phyloP scores from a whole-genome alignment of 2,888 invertebrate species.

The Rotaria socialis region DNA sequence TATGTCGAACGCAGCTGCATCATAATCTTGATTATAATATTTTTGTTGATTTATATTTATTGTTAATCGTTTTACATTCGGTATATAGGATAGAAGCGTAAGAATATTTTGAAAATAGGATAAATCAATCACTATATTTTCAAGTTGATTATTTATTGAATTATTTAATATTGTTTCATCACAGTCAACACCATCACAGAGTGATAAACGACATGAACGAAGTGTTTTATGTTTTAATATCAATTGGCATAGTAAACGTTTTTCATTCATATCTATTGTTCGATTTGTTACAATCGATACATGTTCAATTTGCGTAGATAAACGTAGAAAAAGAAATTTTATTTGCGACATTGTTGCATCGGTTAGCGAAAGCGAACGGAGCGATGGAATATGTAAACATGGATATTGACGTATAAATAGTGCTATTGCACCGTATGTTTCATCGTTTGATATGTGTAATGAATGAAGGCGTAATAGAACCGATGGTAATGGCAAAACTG shows the following conservation, averaged over 20 bases:
- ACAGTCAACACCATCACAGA: neutral
- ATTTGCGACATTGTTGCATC: neutral
- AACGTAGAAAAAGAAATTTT: constrained; percentile 15
- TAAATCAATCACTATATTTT: neutral
- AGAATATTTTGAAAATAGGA: constrained; percentile 17
- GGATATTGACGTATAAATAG: neutral
- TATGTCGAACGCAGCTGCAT: neutral
- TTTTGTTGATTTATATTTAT: constrained; percentile 1
- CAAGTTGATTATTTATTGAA: neutral
- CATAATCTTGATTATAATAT: constrained; percentile 23
- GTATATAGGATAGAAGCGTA: neutral
- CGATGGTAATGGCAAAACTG: neutral
- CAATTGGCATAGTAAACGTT: neutral
- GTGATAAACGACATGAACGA: neutral
- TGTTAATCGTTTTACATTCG: constrained; percentile 1
- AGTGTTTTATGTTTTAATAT: neutral
- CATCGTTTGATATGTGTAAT: constrained; percentile 18
- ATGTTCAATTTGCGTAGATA: neutral
- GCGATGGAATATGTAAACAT: neutral
- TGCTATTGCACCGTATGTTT: constrained; percentile 10
- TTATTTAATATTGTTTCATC: neutral
- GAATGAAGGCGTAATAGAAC: neutral
- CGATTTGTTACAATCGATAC: neutral
- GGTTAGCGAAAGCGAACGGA: neutral
- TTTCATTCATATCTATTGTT: neutral